Base-by-base conservation (phyloP, 2,797 vertebrate species). In the Scarus forsteni region DNA sequence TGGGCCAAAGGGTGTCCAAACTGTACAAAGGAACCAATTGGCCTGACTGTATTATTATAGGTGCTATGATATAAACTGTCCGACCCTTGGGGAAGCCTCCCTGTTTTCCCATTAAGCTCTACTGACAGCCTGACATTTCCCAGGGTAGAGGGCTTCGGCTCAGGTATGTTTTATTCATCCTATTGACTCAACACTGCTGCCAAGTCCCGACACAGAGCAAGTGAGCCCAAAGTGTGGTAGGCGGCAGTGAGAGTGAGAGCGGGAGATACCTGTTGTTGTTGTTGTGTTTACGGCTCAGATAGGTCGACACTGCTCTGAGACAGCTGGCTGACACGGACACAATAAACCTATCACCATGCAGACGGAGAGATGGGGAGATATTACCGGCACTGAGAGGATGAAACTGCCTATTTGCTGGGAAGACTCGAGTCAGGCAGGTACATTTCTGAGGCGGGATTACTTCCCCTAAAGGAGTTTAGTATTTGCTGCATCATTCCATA, bases 141-240 rank as follows among this genome's bases (percentile, higher is more conserved):
- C 89, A 77, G 82, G 86, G 90, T 90, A 85, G 86, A 91, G 80
- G 80, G 67, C 77, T 90, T 84, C 90, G 86, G 89, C 90, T 90
- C 85, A 80, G 73, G 78, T 85, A 92, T 93, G 92, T 94, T 94
- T 94, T 93, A 95, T 94, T 94, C 92, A 95, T 94, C 89, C 81
- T 81, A 85, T 88, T 88, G 88, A 91, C 91, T 91, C 80, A 69
- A 67, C 77, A 62, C 82, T 73, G 80, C 83, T 85, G 84, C 85
- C 73, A 76, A 89, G 66, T 34, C 7, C 69, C 77, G 73, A 85
- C 73, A 81, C 52, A 71, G 78, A 83, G 85, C 72, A 76, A 84
- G 50, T 3, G 81, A 79, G 83, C 66, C 76, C 35, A 12, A 73
- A 82, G 83, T 82, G 80, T 78, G 74, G 64, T 73, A 77, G 81